phyloP scores from a whole-genome alignment of 2,888 invertebrate genomes.

The Dasysyrphus tricinctus region DNA sequence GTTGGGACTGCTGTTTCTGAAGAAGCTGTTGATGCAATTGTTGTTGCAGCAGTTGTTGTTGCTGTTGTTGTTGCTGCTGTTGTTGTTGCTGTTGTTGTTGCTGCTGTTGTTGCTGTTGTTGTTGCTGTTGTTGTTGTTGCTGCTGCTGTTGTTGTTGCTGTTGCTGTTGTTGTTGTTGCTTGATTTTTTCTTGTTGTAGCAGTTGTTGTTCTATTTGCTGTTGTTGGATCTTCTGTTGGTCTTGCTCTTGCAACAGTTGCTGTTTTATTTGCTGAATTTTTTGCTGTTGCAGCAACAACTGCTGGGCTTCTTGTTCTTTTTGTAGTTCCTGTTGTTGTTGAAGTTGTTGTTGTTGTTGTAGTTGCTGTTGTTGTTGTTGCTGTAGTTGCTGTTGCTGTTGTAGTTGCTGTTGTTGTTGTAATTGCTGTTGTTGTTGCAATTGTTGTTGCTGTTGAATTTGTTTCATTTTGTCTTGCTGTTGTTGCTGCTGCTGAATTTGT shows the following conservation, averaged over 20 bases:
- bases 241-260: slow-evolving; percentile 76
- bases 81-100: slow-evolving; percentile 82
- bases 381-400: slow-evolving; percentile 78
- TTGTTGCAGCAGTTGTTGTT: slow-evolving; percentile 29
- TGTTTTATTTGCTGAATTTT: slow-evolving; percentile 74
- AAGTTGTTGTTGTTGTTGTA: slow-evolving; percentile 78
- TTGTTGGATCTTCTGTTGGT: slow-evolving; percentile 65
- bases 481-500: slow-evolving; percentile 55
- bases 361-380: slow-evolving; percentile 50
- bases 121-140: slow-evolving; percentile 79
- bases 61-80: slow-evolving; percentile 76
- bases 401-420: slow-evolving; percentile 69
- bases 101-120: slow-evolving; percentile 78
- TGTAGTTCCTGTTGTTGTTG: slow-evolving; percentile 77
- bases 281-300: slow-evolving; percentile 78
- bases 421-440: slow-evolving; percentile 70
- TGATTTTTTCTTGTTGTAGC: slow-evolving; percentile 78
- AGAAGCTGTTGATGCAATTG: slow-evolving; percentile 66
- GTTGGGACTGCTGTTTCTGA: slow-evolving; percentile 77
- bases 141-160: slow-evolving; percentile 75
- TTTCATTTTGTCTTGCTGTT: slow-evolving; percentile 71
- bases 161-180: slow-evolving; percentile 80
- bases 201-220: slow-evolving; percentile 66
- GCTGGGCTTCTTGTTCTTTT: slow-evolving; percentile 77
- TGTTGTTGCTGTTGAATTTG: slow-evolving; percentile 56